Percentiles rank a stretch among this genome's conserved stretches.
These are phyloP conservation scores for Pseudobourletiella spinata DNA, from an alignment of 1,140 invertebrate species.

Conservation along the genomic window DNA sequence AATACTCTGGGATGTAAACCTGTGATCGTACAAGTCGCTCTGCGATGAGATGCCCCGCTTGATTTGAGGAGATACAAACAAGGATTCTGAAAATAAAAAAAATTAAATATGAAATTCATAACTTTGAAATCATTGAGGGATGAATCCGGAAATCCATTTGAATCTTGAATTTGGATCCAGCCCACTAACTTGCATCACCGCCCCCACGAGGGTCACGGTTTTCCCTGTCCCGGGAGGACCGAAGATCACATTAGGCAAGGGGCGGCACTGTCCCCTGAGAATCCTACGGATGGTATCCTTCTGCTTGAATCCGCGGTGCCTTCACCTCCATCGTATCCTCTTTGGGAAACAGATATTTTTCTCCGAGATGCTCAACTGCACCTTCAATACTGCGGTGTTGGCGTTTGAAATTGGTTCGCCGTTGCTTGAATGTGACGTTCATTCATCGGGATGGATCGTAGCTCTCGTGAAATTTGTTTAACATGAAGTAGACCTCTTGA, in stretches of 20 bases:
- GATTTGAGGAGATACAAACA: slow-evolving; percentile 78
- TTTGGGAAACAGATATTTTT: slow-evolving; percentile 10
- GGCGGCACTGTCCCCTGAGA: slow-evolving; percentile 47
- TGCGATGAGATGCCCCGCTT: slow-evolving; percentile 69
- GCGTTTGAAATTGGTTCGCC: neutral
- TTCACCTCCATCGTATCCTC: neutral
- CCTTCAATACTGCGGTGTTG: slow-evolving; percentile 9
- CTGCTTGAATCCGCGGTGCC: slow-evolving; percentile 44
- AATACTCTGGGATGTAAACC: slow-evolving; percentile 49
- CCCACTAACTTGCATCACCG: slow-evolving; percentile 52
- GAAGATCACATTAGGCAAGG: slow-evolving; percentile 64
- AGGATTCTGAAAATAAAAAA: slow-evolving; percentile 47
- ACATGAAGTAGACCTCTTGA: too few relatives aligned
- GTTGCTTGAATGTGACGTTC: neutral
- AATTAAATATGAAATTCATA: neutral
- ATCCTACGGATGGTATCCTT: slow-evolving; percentile 56
- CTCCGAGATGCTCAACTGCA: neutral
- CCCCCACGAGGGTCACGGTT: slow-evolving; percentile 66
- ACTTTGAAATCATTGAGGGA: neutral
- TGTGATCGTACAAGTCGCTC: slow-evolving; percentile 54
- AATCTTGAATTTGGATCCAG: slow-evolving; percentile 51
- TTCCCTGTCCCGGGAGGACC: slow-evolving; percentile 75
- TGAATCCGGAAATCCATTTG: slow-evolving; percentile 9
- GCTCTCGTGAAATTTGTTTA: too few relatives aligned
- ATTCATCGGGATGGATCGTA: too few relatives aligned